phyloP scores from a whole-genome alignment of 1,140 invertebrate genomes.

The Phthorimaea operculella region DNA sequence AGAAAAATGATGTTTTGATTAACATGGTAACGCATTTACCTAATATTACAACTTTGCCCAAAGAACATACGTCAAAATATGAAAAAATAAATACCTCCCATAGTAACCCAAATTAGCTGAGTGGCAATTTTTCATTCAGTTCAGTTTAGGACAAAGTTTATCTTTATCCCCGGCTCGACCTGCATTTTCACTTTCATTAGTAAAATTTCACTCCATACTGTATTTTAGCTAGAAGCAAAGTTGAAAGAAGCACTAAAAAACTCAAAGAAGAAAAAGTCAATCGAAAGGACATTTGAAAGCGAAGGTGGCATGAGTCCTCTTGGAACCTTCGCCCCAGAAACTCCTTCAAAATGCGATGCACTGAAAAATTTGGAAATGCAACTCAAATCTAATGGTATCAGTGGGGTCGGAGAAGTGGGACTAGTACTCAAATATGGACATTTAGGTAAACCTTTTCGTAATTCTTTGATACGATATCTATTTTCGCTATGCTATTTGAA shows the following conservation, averaged over 20 bases:
- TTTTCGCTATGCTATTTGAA: too few species aligned
- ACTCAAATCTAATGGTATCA: conserved; percentile 37
- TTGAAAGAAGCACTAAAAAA: conserved; percentile 50
- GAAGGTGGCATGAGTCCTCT: conserved; percentile 5
- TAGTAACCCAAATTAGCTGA: too few species aligned
- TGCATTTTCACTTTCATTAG: too few species aligned
- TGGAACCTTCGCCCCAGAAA: too few species aligned
- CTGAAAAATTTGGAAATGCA: conserved; percentile 32
- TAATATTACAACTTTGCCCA: too few species aligned
- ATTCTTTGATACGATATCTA: too few species aligned
- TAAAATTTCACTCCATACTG: too few species aligned
- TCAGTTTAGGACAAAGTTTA: too few species aligned
- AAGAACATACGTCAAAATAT: too few species aligned
- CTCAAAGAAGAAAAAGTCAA: conserved; percentile 11
- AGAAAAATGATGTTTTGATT: conserved; percentile 44
- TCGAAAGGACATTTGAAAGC: background rate
- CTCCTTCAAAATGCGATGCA: conserved; percentile 23
- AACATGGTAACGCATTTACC: conserved; percentile 41
- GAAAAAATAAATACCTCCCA: too few species aligned
- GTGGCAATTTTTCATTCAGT: too few species aligned
- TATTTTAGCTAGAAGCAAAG: conserved; percentile 46
- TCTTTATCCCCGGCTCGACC: too few species aligned
- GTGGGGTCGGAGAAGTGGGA: conserved; percentile 39
- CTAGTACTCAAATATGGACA: conserved; percentile 34
- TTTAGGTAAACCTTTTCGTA: conserved; percentile 30